phyloP scores from a whole-genome alignment of 2,888 invertebrate species.

The Camponotus fellah region DNA sequence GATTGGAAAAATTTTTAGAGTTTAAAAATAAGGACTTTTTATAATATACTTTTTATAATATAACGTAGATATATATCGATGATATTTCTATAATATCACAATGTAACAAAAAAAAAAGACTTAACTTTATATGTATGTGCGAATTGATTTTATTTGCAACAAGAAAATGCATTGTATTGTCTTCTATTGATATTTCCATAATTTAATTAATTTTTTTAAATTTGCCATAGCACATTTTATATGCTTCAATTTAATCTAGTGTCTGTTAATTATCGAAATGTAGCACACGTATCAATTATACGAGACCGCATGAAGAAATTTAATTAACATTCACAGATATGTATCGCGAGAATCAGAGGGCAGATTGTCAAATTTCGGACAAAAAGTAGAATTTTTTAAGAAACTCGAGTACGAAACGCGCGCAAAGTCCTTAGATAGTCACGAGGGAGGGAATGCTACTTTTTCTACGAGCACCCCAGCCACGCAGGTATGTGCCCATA shows the following conservation, averaged over 20 bases:
- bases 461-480: conserved; percentile 58
- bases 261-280: conserved; percentile 14
- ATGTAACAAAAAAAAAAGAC: not conserved
- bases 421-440: conserved; percentile 51
- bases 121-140: not conserved
- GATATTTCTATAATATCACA: not conserved
- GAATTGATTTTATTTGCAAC: not conserved
- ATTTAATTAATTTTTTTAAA: not conserved
- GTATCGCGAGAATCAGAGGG: not conserved
- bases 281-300: not conserved
- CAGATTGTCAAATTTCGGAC: not conserved
- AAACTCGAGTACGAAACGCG: conserved; percentile 51
- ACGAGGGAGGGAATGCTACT: conserved; percentile 62
- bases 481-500: conserved; percentile 52
- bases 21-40: not conserved
- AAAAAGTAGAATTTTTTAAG: conserved; percentile 33
- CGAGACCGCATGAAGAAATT: not conserved
- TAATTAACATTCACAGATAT: not conserved
- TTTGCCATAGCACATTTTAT: not conserved
- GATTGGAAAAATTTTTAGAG: not conserved
- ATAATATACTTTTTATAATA: not conserved
- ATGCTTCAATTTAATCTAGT: not conserved
- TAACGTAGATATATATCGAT: not conserved
- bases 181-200: not conserved
- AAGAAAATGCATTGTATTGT: not conserved